Evolutionary conservation across 2,797 vertebrate species (phyloP).

Genomic region (Heterohyrax brucei): DNA sequence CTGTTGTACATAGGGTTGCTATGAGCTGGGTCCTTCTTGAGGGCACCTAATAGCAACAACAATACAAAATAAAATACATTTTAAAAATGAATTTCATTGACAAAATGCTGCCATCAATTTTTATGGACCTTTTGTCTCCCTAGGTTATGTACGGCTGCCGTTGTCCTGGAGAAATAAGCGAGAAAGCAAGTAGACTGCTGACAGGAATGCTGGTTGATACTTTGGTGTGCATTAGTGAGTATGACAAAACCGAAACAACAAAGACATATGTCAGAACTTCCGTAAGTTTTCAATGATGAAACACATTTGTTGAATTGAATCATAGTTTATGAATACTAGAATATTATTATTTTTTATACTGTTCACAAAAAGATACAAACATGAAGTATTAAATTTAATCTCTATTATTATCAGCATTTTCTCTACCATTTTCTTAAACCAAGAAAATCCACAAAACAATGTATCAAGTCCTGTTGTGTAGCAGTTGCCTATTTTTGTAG

Average conservation of each 20-base stretch:
- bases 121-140: constrained; percentile 28
- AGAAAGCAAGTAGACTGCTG: neutral
- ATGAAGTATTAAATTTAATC: constrained; percentile 8
- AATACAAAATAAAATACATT: neutral
- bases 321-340: neutral
- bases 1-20: too few relatives aligned
- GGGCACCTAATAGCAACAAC: neutral
- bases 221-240: constrained; percentile 21
- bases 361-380: neutral
- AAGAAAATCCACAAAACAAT: constrained; percentile 19
- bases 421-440: neutral
- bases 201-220: constrained; percentile 1
- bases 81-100: constrained; percentile 8
- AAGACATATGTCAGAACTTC: constrained; percentile 24
- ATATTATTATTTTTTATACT: neutral
- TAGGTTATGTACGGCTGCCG: constrained; percentile 5
- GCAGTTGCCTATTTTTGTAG: neutral
- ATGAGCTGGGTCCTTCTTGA: too few relatives aligned
- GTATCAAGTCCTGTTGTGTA: constrained; percentile 1
- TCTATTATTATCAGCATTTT: constrained; percentile 27
- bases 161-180: neutral
- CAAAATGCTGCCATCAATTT: constrained; percentile 51
- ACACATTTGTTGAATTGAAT: neutral
- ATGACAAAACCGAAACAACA: constrained; percentile 22
- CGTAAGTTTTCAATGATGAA: neutral